A percentile compares a stretch with the other conserved stretches of the same genome.
phyloP scores from a whole-genome alignment of 2,797 vertebrate genomes.

The Pitangus sulphuratus region DNA sequence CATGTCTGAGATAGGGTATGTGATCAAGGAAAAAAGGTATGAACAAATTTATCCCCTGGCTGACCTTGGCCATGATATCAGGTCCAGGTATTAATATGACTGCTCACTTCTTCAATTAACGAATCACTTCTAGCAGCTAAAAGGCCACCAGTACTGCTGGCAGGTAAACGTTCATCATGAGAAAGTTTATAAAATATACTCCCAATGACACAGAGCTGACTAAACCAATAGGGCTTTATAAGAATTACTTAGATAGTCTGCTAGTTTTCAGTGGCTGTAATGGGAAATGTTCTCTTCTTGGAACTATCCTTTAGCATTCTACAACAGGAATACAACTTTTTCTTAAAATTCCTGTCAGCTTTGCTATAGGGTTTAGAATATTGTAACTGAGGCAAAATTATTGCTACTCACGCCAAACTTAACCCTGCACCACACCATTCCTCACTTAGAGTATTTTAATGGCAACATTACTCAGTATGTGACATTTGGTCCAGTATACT shows the following conservation, averaged over 20 bases:
- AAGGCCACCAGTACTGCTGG: neutral
- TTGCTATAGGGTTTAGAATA: neutral
- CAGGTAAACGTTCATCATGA: neutral
- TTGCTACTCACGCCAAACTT: neutral
- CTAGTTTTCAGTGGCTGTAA: neutral
- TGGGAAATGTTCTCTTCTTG: neutral
- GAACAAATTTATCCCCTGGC: neutral
- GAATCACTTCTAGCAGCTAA: neutral
- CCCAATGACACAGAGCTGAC: neutral
- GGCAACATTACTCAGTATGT: neutral
- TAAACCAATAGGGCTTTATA: neutral
- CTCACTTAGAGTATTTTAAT: neutral
- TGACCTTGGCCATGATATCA: neutral
- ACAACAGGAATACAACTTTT: neutral
- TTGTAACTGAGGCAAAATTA: neutral
- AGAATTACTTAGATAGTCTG: neutral
- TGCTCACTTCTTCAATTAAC: neutral
- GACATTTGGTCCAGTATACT: neutral
- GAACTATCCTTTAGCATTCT: neutral
- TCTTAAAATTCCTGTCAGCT: neutral
- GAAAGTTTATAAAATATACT: neutral
- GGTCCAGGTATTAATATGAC: neutral
- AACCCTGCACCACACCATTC: neutral
- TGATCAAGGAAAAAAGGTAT: neutral
- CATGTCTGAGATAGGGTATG: neutral